Evolutionary conservation across 2,797 vertebrate species (phyloP), one percentile per base, ranked within the genome.

Genomic region (Neomorphus geoffroyi): DNA sequence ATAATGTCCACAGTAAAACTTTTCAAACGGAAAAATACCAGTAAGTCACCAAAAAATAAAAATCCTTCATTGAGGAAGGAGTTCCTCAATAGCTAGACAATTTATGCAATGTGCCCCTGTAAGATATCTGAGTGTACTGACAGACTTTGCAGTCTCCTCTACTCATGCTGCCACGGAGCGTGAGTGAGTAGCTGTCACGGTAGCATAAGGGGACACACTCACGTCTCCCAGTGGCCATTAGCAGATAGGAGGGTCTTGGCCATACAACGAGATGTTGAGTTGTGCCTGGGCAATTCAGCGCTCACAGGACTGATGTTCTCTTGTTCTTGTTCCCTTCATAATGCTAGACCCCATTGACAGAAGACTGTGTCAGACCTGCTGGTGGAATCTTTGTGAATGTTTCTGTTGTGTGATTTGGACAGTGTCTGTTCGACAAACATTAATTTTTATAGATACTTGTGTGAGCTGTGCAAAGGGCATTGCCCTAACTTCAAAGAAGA

Each of bases 111-210:
- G 23, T 30, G 41, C 26, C 6, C 5, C 24, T 74, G 10, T 37
- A 64, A 69, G 13, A 7, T 78, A 15, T 39, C 33, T 35, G 10
- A 66, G 19, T 24, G 21, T 13, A 43, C 18, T 78, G 66, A 26
- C 33, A 82, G 50, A 39, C 9, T 70, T 89, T 50, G 28, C 39
- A 71, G 26, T 35, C 13, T 72, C 57, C 28, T 82, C 10, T 75
- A 32, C 41, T 43, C 12, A 7, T 0, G 0, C 4, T 88, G 11
- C 41, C 9, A 0, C 30, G 35, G 16, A 18, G 6, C 32, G 48
- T 60, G 53, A 71, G 17, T 18, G 57, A 60, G 60, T 39, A 85
- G 41, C 14, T 83, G 64, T 18, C 35, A 53, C 0, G 0, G 18
- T 16, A 56, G 13, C 13, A 7, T 10, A 17, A 67, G 13, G 45